phyloP scores from a whole-genome alignment of 2,797 vertebrate species.

The Hafferia zeledoni region DNA sequence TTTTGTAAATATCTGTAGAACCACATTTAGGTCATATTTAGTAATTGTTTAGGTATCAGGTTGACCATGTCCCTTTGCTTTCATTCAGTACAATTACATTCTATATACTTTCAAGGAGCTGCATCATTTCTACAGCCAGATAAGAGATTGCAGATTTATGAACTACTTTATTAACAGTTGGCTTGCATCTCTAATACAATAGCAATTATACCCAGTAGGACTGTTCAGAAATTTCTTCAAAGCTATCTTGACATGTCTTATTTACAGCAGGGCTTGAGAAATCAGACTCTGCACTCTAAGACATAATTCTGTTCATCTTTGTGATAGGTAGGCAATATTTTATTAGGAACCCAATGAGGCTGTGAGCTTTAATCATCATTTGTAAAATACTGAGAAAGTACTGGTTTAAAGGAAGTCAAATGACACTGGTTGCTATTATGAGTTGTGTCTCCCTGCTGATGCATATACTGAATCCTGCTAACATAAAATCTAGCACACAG shows the following conservation, averaged over 20 bases:
- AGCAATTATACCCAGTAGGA: neutral
- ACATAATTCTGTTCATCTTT: neutral
- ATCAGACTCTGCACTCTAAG: neutral
- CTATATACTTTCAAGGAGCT: neutral
- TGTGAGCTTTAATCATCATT: neutral
- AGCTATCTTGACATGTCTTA: neutral
- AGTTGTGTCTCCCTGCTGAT: neutral
- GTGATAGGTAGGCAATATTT: neutral
- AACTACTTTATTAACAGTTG: neutral
- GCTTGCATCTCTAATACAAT: neutral
- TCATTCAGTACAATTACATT: neutral
- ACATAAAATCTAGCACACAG: neutral
- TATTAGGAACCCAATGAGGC: neutral
- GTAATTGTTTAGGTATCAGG: neutral
- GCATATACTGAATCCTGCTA: neutral
- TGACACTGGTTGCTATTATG: neutral
- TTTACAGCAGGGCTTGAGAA: neutral
- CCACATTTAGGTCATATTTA: neutral
- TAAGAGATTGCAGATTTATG: neutral
- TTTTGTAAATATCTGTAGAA: neutral
- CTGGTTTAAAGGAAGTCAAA: neutral
- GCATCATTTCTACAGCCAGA: neutral
- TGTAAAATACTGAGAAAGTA: neutral
- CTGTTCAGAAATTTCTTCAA: neutral
- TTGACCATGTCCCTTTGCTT: neutral